A percentile compares a stretch with the other conserved stretches of the same genome.
phyloP scores from a whole-genome alignment of 2,888 invertebrate species.

The Melikaiella ostensackeni region DNA sequence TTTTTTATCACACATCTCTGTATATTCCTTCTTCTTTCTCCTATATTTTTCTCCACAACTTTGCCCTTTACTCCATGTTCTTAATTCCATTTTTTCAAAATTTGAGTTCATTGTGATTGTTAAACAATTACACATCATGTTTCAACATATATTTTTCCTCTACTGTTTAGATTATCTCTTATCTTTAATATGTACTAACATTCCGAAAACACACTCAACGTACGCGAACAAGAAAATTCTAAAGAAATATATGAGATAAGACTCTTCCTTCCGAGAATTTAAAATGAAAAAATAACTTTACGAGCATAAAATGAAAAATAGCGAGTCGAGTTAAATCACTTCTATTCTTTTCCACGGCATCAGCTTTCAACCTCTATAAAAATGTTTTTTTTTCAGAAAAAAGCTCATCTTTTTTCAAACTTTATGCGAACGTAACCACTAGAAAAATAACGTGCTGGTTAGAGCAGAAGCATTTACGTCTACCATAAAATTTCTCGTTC shows the following conservation, averaged over 20 bases:
- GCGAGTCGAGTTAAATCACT: conserved; percentile 14
- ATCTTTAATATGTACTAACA: background rate
- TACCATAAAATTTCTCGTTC: conserved; percentile 21
- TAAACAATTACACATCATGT: too few species aligned
- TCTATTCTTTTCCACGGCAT: conserved; percentile 1
- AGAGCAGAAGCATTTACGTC: conserved; percentile 22
- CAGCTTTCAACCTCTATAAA: background rate
- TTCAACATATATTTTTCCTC: background rate
- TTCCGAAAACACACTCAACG: background rate
- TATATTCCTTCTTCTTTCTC: too few species aligned
- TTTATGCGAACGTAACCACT: conserved; percentile 15
- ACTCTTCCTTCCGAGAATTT: background rate
- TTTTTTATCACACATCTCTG: too few species aligned
- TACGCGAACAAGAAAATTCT: background rate
- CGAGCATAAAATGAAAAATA: conserved; percentile 8
- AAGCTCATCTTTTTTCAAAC: conserved; percentile 14
- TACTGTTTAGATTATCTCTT: background rate
- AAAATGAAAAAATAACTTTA: background rate
- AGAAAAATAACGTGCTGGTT: conserved; percentile 24
- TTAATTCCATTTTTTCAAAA: too few species aligned
- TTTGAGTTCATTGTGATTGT: too few species aligned
- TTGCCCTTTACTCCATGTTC: too few species aligned
- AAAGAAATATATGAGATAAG: background rate
- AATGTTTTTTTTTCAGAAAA: conserved; percentile 25
- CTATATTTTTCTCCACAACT: too few species aligned